Conservation (phyloP, 1,140 invertebrate genomes). For the Tetramorium alpestre region DNA sequence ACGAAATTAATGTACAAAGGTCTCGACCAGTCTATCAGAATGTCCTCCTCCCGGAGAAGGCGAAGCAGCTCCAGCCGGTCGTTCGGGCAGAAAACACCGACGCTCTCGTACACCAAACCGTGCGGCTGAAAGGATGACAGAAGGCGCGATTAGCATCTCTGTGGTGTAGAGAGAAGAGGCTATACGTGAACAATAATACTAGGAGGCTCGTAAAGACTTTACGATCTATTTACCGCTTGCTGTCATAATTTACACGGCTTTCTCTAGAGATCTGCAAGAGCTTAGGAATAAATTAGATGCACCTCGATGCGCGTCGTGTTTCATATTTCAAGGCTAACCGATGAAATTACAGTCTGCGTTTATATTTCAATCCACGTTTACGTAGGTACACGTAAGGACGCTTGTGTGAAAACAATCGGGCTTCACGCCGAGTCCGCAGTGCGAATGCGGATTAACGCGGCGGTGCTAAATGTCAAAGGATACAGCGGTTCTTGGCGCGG, state of each 20-base stretch:
- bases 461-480: constrained; percentile 43
- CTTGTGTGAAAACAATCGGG: not conserved
- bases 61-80: constrained; percentile 90
- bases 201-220: not conserved
- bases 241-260: not conserved
- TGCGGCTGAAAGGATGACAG: constrained; percentile 88
- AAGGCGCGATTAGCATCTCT: constrained; percentile 2
- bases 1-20: constrained; percentile 94
- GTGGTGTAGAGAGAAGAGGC: not conserved
- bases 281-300: not conserved
- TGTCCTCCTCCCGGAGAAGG: constrained; percentile 90
- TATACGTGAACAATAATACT: not conserved
- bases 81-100: constrained; percentile 93
- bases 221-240: constrained; percentile 2
- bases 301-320: too few relatives aligned
- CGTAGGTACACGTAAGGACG: not conserved
- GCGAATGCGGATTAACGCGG: not conserved
- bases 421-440: not conserved
- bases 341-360: constrained; percentile 13
- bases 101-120: constrained; percentile 91
- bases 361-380: not conserved
- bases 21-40: constrained; percentile 91
- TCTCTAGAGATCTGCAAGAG: not conserved
- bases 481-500: constrained; percentile 1
- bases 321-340: not conserved